Evolutionary conservation across 2,888 invertebrate genomes (phyloP).

Genomic region (Graphium colonna): DNA sequence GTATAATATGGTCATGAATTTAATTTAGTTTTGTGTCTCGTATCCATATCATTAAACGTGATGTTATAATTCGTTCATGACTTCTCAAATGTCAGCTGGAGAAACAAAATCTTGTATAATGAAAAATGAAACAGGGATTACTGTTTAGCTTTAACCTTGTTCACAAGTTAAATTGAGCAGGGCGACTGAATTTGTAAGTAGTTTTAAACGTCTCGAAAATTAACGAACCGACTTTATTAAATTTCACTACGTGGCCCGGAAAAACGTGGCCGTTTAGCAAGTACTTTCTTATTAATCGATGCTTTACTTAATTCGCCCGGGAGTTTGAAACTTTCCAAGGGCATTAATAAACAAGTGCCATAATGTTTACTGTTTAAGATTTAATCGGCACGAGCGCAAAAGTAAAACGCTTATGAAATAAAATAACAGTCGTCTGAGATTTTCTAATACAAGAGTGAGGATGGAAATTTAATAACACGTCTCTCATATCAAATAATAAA

Average conservation of each 20-base stretch:
- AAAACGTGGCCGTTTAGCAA: conserved; percentile 25
- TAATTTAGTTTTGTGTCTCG: too few relatives aligned
- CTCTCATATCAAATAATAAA: conserved; percentile 58
- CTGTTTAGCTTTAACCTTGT: conserved; percentile 6
- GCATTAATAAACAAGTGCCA: background rate
- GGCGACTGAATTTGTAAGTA: conserved; percentile 18
- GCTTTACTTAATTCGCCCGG: conserved; percentile 9
- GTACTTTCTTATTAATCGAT: conserved; percentile 8
- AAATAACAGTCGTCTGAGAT: background rate
- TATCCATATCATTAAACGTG: too few relatives aligned
- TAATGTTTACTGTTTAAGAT: background rate
- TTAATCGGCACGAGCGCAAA: background rate
- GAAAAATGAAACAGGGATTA: too few relatives aligned
- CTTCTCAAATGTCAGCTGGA: too few relatives aligned
- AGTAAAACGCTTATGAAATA: background rate
- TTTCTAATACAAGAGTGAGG: conserved; percentile 24
- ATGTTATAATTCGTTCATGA: too few relatives aligned
- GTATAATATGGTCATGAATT: too few relatives aligned
- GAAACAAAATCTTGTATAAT: too few relatives aligned
- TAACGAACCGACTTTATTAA: conserved; percentile 22
- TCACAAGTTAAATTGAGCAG: conserved; percentile 9
- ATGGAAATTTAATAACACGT: conserved; percentile 53
- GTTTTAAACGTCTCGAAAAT: conserved; percentile 23
- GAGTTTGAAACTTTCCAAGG: background rate
- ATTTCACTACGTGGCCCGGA: conserved; percentile 37